A percentile compares a stretch with the other conserved stretches of the same genome.
Conservation (phyloP, 1,140 invertebrate species). For the Dreissena rostriformis region DNA sequence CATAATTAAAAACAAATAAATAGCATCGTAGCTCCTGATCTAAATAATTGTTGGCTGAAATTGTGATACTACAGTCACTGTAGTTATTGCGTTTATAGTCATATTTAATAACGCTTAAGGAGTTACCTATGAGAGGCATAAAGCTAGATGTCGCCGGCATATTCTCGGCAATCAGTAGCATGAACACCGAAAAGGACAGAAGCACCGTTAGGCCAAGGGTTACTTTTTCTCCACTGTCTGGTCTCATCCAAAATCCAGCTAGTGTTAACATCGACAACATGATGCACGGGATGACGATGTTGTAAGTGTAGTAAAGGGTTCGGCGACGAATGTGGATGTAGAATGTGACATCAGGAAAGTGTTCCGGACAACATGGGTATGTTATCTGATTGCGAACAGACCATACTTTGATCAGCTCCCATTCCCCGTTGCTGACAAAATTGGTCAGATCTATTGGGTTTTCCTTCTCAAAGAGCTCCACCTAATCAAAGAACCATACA, state of each 20-base stretch:
- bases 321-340: constrained; percentile 78
- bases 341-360: constrained; percentile 84
- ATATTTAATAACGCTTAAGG: background rate
- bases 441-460: constrained; percentile 84
- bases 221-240: constrained; percentile 77
- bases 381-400: constrained; percentile 65
- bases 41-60: too few relatives aligned
- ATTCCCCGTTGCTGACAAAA: constrained; percentile 85
- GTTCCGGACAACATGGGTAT: constrained; percentile 80
- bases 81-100: too few relatives aligned
- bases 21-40: too few relatives aligned
- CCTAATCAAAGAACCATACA: constrained; percentile 73
- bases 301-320: constrained; percentile 77
- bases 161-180: constrained; percentile 79
- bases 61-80: too few relatives aligned
- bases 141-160: constrained; percentile 79
- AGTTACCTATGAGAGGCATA: constrained; percentile 76
- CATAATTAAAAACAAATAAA: too few relatives aligned
- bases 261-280: constrained; percentile 76
- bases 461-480: constrained; percentile 83
- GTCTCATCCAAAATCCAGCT: constrained; percentile 77
- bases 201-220: constrained; percentile 77
- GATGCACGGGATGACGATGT: constrained; percentile 77
- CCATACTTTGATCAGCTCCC: constrained; percentile 82
- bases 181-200: constrained; percentile 79